Conservation (phyloP, 64 coral and sea anemone genomes). For the Trachythela sp. region DNA sequence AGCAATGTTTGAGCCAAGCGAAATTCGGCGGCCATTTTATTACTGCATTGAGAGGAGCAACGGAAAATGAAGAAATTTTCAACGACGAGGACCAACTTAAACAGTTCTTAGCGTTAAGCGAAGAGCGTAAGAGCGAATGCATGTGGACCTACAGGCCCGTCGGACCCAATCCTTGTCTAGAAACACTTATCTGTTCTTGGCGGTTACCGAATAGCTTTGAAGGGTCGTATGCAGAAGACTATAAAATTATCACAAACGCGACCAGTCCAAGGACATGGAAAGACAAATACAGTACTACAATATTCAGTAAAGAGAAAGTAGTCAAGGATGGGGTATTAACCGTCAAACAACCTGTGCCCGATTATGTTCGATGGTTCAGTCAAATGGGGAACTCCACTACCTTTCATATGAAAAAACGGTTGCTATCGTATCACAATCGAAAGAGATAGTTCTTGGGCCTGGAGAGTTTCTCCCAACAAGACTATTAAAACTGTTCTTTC, state of each 20-base stretch:
- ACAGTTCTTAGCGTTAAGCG: constrained; percentile 34
- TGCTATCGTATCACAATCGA: neutral
- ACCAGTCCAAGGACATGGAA: neutral
- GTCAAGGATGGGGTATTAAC: neutral
- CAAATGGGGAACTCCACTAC: neutral
- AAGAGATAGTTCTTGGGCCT: neutral
- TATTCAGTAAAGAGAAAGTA: neutral
- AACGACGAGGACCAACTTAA: constrained; percentile 56
- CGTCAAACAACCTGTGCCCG: neutral
- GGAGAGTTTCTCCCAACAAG: neutral
- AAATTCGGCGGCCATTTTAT: constrained; percentile 37
- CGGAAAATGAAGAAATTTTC: constrained; percentile 37
- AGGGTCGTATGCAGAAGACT: no score
- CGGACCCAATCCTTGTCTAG: neutral
- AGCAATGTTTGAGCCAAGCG: constrained; percentile 8
- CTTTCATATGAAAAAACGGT: neutral
- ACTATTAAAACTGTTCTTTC: neutral
- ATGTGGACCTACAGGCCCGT: constrained; percentile 8
- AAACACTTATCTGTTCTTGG: no score
- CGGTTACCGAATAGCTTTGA: no score
- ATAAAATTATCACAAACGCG: no score
- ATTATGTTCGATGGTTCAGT: neutral
- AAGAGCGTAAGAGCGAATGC: constrained; percentile 49
- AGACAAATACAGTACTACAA: constrained; percentile 28
- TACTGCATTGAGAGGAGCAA: constrained; percentile 33